These are phyloP conservation scores for Phymanthus crucifer DNA, from an alignment of 92 coral and sea anemone species.

Conservation along the genomic window DNA sequence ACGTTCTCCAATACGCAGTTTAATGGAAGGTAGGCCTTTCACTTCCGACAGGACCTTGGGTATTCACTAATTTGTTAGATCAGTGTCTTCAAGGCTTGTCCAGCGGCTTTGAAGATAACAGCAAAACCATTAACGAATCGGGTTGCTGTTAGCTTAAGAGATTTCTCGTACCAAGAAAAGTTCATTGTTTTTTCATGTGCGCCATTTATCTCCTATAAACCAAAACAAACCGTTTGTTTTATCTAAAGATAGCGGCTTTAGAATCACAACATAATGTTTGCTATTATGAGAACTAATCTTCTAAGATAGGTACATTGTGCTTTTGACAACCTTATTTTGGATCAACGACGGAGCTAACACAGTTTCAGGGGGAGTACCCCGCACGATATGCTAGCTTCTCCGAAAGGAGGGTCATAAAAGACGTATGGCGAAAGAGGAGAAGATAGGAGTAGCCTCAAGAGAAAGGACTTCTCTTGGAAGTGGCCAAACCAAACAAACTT, in stretches of 20 bases:
- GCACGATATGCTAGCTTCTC: too few relatives aligned
- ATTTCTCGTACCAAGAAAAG: background rate
- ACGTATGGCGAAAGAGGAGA: too few relatives aligned
- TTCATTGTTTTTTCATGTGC: background rate
- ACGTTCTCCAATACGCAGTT: background rate
- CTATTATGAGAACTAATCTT: background rate
- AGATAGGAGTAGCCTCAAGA: too few relatives aligned
- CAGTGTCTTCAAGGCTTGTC: background rate
- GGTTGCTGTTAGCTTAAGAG: background rate
- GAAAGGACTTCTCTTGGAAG: too few relatives aligned
- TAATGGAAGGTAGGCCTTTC: background rate
- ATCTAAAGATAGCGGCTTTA: background rate
- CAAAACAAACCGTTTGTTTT: conserved; percentile 9
- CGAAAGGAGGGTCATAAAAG: too few relatives aligned
- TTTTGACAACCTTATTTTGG: background rate
- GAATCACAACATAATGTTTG: background rate
- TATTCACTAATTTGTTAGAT: conserved; percentile 1
- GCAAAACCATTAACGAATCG: background rate
- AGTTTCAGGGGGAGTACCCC: background rate
- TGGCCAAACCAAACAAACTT: too few relatives aligned
- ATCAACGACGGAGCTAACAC: background rate
- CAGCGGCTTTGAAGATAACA: background rate
- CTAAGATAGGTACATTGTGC: background rate
- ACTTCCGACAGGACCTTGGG: background rate
- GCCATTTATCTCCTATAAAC: background rate